Evolutionary conservation across 2,113 vertebrate species (phyloP), one percentile per base, ranked within the genome.

Genomic region (Picathartes gymnocephalus): DNA sequence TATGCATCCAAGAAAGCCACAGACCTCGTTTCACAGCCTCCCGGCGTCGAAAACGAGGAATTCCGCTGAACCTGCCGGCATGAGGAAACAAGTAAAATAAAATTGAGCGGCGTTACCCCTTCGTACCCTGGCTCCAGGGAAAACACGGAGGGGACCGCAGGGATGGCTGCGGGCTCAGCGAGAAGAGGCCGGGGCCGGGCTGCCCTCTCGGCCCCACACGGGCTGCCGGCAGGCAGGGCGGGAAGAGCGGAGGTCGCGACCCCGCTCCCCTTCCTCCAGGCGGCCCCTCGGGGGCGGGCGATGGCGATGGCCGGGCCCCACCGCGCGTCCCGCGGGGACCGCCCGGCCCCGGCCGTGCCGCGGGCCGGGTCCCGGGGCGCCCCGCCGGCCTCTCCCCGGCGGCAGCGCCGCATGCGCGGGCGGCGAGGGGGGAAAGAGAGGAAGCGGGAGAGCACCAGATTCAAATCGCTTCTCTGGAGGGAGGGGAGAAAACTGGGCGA

Each of bases 381-480:
- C 28, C 72, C n/a, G 10, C 27, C 11, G 30, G 65, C 86, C 64
- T 47, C 10, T 56, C 28, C 81, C 70, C 17, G 7, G 18, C 27
- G 11, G n/a, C 69, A 4, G 86, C 83, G 17, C 40, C 76, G 80
- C 79, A 95, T 92, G 83, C 81, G 95, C 90, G 86, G 70, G 86
- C 60, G 44, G 44, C n/a, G n/a, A n/a, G 40, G 19, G 17, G 30
- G n/a, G 25, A 27, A 13, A 35, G 45, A 95, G 57, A 39, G 78
- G 77, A 85, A 83, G 86, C 86, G 86, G 89, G 93, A 92, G 81
- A 77, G 71, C 72, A 88, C 80, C 54, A 86, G 88, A 81, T 89
- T 91, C 89, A 94, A 86, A 93, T 73, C 23, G 81, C 40, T n/a
- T 47, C 66, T 73, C 79, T 64, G 58, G 48, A 96, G 91, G 86